phyloP scores from a whole-genome alignment of 1,140 invertebrate species.

The Apis mellifera region Amel_HAv3.1 CM009933.2:11051001-11051500 shows the following conservation, averaged over 20 bases:
- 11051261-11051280: neutral
- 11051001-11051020: neutral
- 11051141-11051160: constrained; percentile 50
- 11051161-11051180: constrained; percentile 60
- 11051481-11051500: neutral
- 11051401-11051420: too few relatives aligned
- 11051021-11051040: constrained; percentile 40
- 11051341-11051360: neutral
- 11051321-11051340: constrained; percentile 25
- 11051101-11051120: constrained; percentile 45
- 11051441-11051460: too few relatives aligned
- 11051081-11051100: neutral
- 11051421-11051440: too few relatives aligned
- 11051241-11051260: too few relatives aligned
- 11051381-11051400: neutral
- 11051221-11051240: neutral
- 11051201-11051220: constrained; percentile 26
- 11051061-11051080: constrained; percentile 18
- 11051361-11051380: neutral
- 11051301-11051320: constrained; percentile 29
- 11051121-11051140: constrained; percentile 48
- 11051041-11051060: constrained; percentile 35
- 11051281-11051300: constrained; percentile 33
- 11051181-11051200: constrained; percentile 58
- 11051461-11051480: too few relatives aligned